Percentiles rank a stretch among this genome's conserved stretches.
These are phyloP conservation scores for Danio jaintianensis DNA, from an alignment of 2,797 vertebrate genomes.

Conservation along the genomic window DNA sequence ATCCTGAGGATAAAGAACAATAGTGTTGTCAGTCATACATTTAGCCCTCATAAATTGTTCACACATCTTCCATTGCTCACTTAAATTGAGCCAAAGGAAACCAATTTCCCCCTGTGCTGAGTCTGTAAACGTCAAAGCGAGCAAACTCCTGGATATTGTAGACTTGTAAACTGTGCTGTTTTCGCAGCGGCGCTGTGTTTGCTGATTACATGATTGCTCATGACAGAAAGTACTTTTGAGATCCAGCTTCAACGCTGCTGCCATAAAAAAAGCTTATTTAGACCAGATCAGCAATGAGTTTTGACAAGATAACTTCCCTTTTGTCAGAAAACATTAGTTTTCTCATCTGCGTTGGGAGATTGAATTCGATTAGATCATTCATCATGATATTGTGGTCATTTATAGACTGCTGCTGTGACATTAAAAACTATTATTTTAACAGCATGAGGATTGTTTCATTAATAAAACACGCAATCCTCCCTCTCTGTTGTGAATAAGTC, in stretches of 20 bases:
- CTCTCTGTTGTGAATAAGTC: too few relatives aligned
- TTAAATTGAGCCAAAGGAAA: constrained; percentile 42
- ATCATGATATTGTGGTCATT: neutral
- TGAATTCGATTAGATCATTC: neutral
- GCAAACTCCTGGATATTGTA: constrained; percentile 6
- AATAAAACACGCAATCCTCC: too few relatives aligned
- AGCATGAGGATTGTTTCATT: neutral
- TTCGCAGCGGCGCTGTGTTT: constrained; percentile 7
- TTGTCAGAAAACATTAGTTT: constrained; percentile 22
- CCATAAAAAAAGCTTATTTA: constrained; percentile 12
- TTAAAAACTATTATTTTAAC: neutral
- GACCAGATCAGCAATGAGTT: constrained; percentile 2
- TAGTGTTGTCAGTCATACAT: constrained; percentile 43
- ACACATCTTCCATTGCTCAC: constrained; percentile 17
- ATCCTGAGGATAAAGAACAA: constrained; percentile 32
- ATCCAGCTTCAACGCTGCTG: constrained; percentile 25
- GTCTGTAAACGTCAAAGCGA: constrained; percentile 22
- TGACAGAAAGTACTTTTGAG: constrained; percentile 31
- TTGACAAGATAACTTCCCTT: constrained; percentile 31
- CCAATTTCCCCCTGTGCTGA: constrained; percentile 7
- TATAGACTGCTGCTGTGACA: neutral
- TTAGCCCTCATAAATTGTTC: constrained; percentile 20
- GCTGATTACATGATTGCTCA: constrained; percentile 41
- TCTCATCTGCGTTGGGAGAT: neutral
- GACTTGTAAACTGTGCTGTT: constrained; percentile 14